A percentile compares a stretch with the other conserved stretches of the same genome.
These are phyloP conservation scores for Gorsachius magnificus DNA, from an alignment of 2,797 vertebrate species.

Conservation along the genomic window DNA sequence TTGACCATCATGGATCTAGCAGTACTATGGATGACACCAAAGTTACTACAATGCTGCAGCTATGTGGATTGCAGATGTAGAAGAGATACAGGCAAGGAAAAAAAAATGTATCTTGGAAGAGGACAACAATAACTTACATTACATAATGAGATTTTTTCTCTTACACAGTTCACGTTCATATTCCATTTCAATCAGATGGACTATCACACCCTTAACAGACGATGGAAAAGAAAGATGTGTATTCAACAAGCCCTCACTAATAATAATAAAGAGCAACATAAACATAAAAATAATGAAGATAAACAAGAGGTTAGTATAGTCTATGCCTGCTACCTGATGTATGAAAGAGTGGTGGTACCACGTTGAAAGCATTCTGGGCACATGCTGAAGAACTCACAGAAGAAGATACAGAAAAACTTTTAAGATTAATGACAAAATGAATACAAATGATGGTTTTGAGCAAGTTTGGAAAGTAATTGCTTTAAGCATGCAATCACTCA, in stretches of 20 bases:
- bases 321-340: not conserved
- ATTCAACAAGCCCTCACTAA: not conserved
- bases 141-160: not conserved
- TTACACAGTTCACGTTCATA: not conserved
- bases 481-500: not conserved
- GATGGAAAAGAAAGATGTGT: not conserved
- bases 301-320: not conserved
- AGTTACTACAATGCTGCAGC: not conserved
- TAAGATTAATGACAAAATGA: not conserved
- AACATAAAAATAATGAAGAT: not conserved
- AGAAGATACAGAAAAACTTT: not conserved
- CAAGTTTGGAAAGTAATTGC: not conserved
- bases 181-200: not conserved
- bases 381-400: not conserved
- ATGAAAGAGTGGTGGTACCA: rapidly evolving
- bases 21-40: not conserved
- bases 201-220: not conserved
- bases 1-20: not conserved
- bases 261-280: not conserved
- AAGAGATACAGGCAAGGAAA: not conserved
- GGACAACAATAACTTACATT: not conserved
- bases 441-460: not conserved
- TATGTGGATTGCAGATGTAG: not conserved
- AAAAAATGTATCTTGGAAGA: not conserved
- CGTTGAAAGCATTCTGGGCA: not conserved